Base-by-base conservation (phyloP, 64 coral and sea anemone species). In the Anthopleura sola region DNA sequence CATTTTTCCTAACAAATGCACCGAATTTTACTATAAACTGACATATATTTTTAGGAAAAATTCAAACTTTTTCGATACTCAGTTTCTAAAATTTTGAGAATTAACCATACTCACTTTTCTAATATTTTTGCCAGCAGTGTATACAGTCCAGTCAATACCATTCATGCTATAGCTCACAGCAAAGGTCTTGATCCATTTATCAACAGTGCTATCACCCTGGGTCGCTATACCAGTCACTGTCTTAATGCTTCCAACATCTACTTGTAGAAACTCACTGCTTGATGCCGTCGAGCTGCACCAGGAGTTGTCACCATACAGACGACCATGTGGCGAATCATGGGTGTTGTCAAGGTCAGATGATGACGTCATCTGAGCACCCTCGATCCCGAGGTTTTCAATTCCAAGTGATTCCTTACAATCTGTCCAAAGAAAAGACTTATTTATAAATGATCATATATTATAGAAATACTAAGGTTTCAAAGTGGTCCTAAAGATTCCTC, bases 191-290 rank as follows among this genome's bases (percentile, higher is more conserved):
- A 93, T 66, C 91, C 91, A 93, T 29, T 84, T 88, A 48, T 88
- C 38, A 23, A 55, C 53, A 31, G 54, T 84, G 15, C 39, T 60
- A 40, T 87, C 85, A 31, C 91, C 91, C 57, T 93, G 91, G 21
- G 81, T 93, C 18, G 91, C 91, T 58, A 93, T 46, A 56, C 86
- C 81, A 64, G 56, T 88, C 46, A 93, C 55, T 31, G 44, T 84
- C 12, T 68, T 88, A 23, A 78, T 37, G 13, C 36, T 15, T 11
- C 68, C 40, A 37, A 93, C 66, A 60, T 84, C 50, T 49, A 93
- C 75, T 58, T 85, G 79, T 10, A 93, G 85, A 40, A 88, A 93
- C 18, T 93, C 28, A 33, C 68, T 51, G 14, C 12, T 51, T 5
- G 74, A 40, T 46, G 32, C 11, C 12, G 29, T 31, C 15, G 23